phyloP scores from a whole-genome alignment of 2,888 invertebrate species.

The Xestia xanthographa region DNA sequence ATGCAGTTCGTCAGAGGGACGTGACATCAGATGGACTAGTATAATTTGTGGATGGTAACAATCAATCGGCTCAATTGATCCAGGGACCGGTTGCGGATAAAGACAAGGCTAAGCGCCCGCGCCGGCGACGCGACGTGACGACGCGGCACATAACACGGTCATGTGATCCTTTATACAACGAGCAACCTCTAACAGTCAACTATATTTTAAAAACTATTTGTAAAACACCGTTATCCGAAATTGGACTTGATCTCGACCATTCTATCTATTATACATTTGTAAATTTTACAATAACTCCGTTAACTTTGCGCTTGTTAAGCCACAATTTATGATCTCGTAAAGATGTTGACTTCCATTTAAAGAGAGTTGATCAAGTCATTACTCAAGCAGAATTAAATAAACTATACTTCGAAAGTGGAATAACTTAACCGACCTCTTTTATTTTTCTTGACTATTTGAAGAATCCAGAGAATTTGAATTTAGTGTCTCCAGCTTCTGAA shows the following conservation, averaged over 20 bases:
- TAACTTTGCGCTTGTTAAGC: slow-evolving; percentile 42
- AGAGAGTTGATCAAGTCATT: slow-evolving; percentile 44
- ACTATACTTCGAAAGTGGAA: slow-evolving; percentile 21
- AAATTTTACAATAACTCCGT: slow-evolving; percentile 54
- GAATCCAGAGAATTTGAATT: slow-evolving; percentile 24
- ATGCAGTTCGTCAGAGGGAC: slow-evolving; percentile 61
- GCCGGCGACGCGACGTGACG: slow-evolving; percentile 36
- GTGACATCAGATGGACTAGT: slow-evolving; percentile 72
- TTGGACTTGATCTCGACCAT: slow-evolving; percentile 38
- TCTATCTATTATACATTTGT: slow-evolving; percentile 42
- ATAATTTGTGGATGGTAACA: slow-evolving; percentile 73
- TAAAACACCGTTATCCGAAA: slow-evolving; percentile 64
- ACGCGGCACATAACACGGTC: slow-evolving; percentile 57
- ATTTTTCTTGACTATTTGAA: slow-evolving; percentile 34
- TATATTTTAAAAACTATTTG: slow-evolving; percentile 58
- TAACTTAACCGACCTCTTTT: slow-evolving; percentile 15
- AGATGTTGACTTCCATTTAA: slow-evolving; percentile 47
- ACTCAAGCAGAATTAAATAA: slow-evolving; percentile 20
- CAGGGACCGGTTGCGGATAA: slow-evolving; percentile 66
- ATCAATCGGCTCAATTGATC: slow-evolving; percentile 74
- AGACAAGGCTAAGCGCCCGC: slow-evolving; percentile 67
- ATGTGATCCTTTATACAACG: slow-evolving; percentile 69
- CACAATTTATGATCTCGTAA: slow-evolving; percentile 48
- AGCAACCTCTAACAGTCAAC: slow-evolving; percentile 42
- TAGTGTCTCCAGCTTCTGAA: slow-evolving; percentile 7